Evolutionary conservation across 2,797 vertebrate genomes (phyloP).

Genomic region (Protonibea diacanthus): DNA sequence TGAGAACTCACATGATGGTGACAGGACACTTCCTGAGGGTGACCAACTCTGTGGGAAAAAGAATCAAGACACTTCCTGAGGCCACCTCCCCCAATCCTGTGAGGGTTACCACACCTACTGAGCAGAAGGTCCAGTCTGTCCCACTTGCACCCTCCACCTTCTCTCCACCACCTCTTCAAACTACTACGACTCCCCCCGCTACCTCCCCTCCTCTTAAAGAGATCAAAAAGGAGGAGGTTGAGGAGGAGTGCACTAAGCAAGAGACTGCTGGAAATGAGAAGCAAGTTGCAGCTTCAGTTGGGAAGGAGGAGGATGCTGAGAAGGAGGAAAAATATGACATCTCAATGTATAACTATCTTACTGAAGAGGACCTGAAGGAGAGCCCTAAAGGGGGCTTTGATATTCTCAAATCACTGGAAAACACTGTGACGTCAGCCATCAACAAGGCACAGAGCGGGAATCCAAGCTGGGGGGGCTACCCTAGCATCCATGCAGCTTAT

Average conservation of each 20-base stretch:
- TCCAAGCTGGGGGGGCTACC: slow-evolving; percentile 98
- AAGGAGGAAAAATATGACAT: slow-evolving; percentile 92
- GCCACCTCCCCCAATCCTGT: slow-evolving; percentile 80
- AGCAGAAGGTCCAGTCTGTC: slow-evolving; percentile 93
- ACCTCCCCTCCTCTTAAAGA: slow-evolving; percentile 87
- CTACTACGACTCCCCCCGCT: slow-evolving; percentile 74
- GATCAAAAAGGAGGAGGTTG: slow-evolving; percentile 93
- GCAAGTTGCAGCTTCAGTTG: slow-evolving; percentile 63
- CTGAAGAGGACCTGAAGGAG: slow-evolving; percentile 96
- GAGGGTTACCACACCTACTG: slow-evolving; percentile 79
- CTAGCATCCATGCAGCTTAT: slow-evolving; percentile 98
- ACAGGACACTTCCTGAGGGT: slow-evolving; percentile 97
- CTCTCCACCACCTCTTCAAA: slow-evolving; percentile 86
- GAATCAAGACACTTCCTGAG: slow-evolving; percentile 92
- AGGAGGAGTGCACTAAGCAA: slow-evolving; percentile 84
- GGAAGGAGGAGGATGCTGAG: slow-evolving; percentile 81
- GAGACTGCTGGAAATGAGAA: slow-evolving; percentile 84
- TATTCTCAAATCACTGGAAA: slow-evolving; percentile 98
- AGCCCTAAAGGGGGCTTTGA: slow-evolving; percentile 96
- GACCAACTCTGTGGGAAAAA: slow-evolving; percentile 93
- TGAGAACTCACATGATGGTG: slow-evolving; percentile 98
- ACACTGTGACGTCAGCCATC: slow-evolving; percentile 97
- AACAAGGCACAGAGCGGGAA: slow-evolving; percentile 99
- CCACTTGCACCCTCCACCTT: slow-evolving; percentile 92
- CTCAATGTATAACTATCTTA: slow-evolving; percentile 95